Conservation (phyloP, 2,888 invertebrate species). For the Pedicia rivosa region DNA sequence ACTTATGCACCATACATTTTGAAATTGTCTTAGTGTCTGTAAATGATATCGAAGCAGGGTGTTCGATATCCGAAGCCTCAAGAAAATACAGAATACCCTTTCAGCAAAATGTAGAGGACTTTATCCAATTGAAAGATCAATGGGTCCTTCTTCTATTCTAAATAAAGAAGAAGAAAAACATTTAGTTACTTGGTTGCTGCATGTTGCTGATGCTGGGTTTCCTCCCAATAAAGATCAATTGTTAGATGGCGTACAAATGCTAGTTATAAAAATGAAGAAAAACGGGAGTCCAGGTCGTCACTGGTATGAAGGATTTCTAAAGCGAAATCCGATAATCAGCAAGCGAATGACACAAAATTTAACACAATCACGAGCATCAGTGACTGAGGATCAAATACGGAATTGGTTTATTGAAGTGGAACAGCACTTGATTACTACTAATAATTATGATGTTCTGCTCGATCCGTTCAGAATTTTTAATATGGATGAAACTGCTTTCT, state of each 20-base stretch:
- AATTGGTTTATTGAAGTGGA: constrained; percentile 19
- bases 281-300: constrained; percentile 20
- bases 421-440: constrained; percentile 15
- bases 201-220: constrained; percentile 17
- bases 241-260: constrained; percentile 17
- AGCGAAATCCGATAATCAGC: constrained; percentile 19
- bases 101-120: no score
- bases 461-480: constrained; percentile 20
- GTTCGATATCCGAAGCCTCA: no score
- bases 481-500: constrained; percentile 21
- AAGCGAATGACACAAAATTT: constrained; percentile 18
- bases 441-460: constrained; percentile 14
- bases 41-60: no score
- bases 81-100: no score
- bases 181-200: constrained; percentile 15
- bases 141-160: no score
- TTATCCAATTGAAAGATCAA: no score
- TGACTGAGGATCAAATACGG: constrained; percentile 17
- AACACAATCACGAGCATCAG: constrained; percentile 14
- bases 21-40: no score
- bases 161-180: constrained; percentile 8
- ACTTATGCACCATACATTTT: no score
- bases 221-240: constrained; percentile 20
- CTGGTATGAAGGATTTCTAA: constrained; percentile 21
- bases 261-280: constrained; percentile 13